Evolutionary conservation across 1,140 invertebrate species (phyloP), one percentile per base, ranked within the genome.

Genomic region (Trichonephila inaurata): DNA sequence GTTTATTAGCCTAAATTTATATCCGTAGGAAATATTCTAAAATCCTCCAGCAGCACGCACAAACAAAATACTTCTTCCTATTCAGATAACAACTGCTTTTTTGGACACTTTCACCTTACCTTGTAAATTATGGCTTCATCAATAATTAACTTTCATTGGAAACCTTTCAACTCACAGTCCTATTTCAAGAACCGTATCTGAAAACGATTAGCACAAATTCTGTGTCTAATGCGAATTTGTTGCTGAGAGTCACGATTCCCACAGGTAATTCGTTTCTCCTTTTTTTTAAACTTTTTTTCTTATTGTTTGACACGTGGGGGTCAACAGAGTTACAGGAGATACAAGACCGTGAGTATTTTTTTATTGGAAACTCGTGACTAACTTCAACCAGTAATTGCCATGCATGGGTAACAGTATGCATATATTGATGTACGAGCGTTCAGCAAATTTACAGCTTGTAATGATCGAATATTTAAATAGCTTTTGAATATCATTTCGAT

Each of bases 151-250:
- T 77, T 77, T 16, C 69, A 77, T 77, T 33, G 69, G 69, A 77
- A 77, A 77, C 69, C 69, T 77, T 77, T 77, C 69, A 77, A 40
- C 69, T 77, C 18, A 16, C 69, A 77, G 28, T 33, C 69, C 28
- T 77, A 77, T 77, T 77, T 77, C 69, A 77, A 33, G 24, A 77
- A 77, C 28, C 28, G 69, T 24, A 77, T 77, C 69, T 33, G 28
- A 77, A 77, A 77, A 28, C 69, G 69, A 77, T 77, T 77, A 77
- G 28, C 69, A 28, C 69, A 33, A 77, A 77, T 77, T 77, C 69
- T 77, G 69, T 28, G 14, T 40, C 69, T 77, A 77, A 77, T 28
- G 24, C 33, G 28, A 24, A 77, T 77, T 77, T 77, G 69, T 77
- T 77, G 69, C 28, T 14, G 28, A 77, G 28, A 77, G 69, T 77